A percentile compares a stretch with the other conserved stretches of the same genome.
Conservation (phyloP, 2,113 vertebrate genomes). For the Myrmecophaga tridactyla region DNA sequence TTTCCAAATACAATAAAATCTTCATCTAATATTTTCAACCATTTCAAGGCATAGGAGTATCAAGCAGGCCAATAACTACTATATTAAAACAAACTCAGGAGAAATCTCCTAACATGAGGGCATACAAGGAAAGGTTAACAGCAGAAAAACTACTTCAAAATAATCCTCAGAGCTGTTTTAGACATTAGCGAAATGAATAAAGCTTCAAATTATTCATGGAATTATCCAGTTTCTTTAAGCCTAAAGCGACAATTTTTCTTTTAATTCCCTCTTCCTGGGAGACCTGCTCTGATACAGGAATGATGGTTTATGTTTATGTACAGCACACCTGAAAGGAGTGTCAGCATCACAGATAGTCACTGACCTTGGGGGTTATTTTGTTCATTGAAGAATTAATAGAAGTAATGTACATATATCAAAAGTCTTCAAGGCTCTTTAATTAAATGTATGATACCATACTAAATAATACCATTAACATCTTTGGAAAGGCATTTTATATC, state of each 20-base stretch:
- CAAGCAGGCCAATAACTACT: background rate
- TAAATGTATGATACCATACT: background rate
- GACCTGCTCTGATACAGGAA: background rate
- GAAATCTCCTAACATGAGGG: background rate
- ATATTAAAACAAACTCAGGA: constrained; percentile 48
- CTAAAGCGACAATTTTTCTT: background rate
- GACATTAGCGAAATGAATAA: background rate
- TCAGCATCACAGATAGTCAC: background rate
- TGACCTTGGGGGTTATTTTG: background rate
- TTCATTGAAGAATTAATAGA: background rate
- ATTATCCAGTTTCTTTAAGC: background rate
- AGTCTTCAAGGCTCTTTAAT: constrained; percentile 12
- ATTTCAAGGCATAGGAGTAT: constrained; percentile 56
- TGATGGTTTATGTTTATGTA: background rate
- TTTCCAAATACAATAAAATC: constrained; percentile 61
- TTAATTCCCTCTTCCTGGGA: background rate
- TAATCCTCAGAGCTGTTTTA: background rate
- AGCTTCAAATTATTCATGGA: background rate
- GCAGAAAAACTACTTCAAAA: constrained; percentile 3
- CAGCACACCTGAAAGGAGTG: background rate
- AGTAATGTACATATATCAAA: background rate
- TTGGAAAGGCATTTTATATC: constrained; percentile 32
- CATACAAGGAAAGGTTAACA: background rate
- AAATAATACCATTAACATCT: background rate
- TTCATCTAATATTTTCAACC: constrained; percentile 42